phyloP scores from a whole-genome alignment of 2,888 invertebrate species.

The Pyrocoelia pectoralis region DNA sequence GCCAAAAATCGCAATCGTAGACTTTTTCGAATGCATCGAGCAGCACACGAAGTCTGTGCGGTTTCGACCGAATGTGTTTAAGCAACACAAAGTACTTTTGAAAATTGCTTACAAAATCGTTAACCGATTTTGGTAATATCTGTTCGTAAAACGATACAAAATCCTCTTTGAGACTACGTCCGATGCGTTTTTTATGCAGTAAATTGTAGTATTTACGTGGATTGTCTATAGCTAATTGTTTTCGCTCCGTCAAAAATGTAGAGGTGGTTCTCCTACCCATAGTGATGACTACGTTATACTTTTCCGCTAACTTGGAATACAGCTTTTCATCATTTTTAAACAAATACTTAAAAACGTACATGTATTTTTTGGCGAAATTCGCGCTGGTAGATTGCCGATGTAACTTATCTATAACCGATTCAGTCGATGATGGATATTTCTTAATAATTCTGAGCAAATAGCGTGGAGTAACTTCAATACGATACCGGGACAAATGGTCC shows the following conservation, averaged over 20 bases:
- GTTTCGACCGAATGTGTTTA: not conserved
- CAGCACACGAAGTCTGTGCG: slow-evolving; percentile 7
- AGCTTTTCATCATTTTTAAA: slow-evolving; percentile 14
- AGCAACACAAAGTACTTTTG: not conserved
- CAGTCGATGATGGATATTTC: slow-evolving; percentile 19
- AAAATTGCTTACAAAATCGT: not conserved
- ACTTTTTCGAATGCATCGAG: slow-evolving; percentile 5
- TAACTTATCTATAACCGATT: slow-evolving; percentile 14
- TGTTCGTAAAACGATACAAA: slow-evolving; percentile 15
- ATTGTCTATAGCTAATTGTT: slow-evolving; percentile 18
- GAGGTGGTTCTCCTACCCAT: slow-evolving; percentile 25
- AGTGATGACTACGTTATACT: slow-evolving; percentile 10
- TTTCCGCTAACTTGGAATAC: slow-evolving; percentile 26
- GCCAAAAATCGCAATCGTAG: slow-evolving; percentile 20
- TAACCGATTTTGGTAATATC: slow-evolving; percentile 15
- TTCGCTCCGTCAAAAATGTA: slow-evolving; percentile 23
- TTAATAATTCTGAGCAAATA: slow-evolving; percentile 21
- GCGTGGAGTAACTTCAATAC: slow-evolving; percentile 9
- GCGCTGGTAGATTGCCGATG: not conserved
- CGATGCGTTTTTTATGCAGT: slow-evolving; percentile 19
- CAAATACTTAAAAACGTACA: slow-evolving; percentile 15
- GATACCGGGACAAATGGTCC: slow-evolving; percentile 14
- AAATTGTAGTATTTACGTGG: not conserved
- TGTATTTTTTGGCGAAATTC: not conserved
- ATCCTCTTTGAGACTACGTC: slow-evolving; percentile 13